Base-by-base conservation (phyloP, 30 jellyfish, hydroid and myxozoan species). In the Rhopilema esculentum region DNA sequence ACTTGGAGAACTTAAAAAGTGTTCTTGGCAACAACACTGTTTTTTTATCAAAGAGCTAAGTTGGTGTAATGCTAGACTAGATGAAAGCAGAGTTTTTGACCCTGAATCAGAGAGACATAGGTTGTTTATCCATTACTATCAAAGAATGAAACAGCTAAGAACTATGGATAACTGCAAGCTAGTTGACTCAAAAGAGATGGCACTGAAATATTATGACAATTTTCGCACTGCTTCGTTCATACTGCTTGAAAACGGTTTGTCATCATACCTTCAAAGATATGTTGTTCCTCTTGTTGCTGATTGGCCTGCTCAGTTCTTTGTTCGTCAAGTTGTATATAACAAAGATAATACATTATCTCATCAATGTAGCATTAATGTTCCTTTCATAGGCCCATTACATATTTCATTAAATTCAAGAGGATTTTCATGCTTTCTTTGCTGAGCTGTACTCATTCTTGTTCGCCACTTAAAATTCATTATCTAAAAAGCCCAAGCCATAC, bases 361-460 rank as follows among this genome's bases (percentile, higher is more conserved):
- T n/a, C n/a, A n/a, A n/a, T n/a, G n/a, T n/a, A n/a, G n/a, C n/a
- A n/a, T n/a, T n/a, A n/a, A n/a, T n/a, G n/a, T n/a, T n/a, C n/a
- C n/a, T n/a, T n/a, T n/a, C n/a, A 79, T 50, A 16, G 57, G 83
- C 28, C 86, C 86, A 31, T 51, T 75, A 48, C 86, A 75, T 26
- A 49, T 75, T 25, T 71, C 64, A 20, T 22, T 71, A 22, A 71
- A 71, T 31, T 48, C 79, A 16, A 75, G 86, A 75, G 86, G 25
- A 16, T 15, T 33, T 33, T 51, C 20, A 12, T 16, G 20, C 67
- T 12, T 51, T 20, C 16, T 51, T 12, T 51, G 16, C 67, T 12
- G 67, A 51, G 67, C 67, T 51, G 67, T 51, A 12, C 20, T 51
- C 67, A n/a, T n/a, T n/a, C n/a, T n/a, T n/a, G n/a, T n/a, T n/a